These are phyloP conservation scores for Denticeps clupeoides DNA, from an alignment of 2,797 vertebrate genomes.

Conservation along the genomic window DNA sequence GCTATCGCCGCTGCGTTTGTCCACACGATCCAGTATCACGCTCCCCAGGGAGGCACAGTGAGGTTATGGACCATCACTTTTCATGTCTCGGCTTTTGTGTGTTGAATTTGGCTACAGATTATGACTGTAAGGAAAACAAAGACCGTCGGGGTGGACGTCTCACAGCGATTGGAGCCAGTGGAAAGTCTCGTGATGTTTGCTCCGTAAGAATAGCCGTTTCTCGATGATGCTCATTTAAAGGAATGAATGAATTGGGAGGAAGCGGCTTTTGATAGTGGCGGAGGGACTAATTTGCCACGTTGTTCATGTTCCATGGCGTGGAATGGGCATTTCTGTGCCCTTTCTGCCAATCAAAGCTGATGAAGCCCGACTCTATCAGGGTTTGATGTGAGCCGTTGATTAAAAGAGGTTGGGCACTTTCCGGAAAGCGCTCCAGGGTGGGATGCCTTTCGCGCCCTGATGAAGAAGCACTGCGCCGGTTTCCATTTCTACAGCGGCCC, in stretches of 20 bases:
- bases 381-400: constrained; percentile 47
- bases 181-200: constrained; percentile 34
- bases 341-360: constrained; percentile 42
- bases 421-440: no score
- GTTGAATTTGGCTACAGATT: no score
- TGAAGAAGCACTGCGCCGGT: neutral
- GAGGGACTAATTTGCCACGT: constrained; percentile 18
- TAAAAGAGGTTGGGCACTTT: constrained; percentile 24
- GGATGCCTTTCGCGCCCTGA: no score
- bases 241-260: constrained; percentile 35
- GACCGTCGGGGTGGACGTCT: no score
- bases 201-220: constrained; percentile 31
- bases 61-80: no score
- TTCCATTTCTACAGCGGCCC: constrained; percentile 2
- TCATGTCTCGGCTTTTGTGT: no score
- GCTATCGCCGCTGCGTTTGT: no score
- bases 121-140: no score
- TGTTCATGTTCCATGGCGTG: constrained; percentile 3
- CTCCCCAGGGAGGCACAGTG: no score
- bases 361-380: constrained; percentile 44
- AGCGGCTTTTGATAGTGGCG: constrained; percentile 29
- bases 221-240: constrained; percentile 40
- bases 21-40: no score
- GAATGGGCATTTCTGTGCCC: constrained; percentile 33
- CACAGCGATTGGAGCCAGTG: no score